Conservation (phyloP, 2,888 invertebrate genomes). For the Drosophila recens region DNA sequence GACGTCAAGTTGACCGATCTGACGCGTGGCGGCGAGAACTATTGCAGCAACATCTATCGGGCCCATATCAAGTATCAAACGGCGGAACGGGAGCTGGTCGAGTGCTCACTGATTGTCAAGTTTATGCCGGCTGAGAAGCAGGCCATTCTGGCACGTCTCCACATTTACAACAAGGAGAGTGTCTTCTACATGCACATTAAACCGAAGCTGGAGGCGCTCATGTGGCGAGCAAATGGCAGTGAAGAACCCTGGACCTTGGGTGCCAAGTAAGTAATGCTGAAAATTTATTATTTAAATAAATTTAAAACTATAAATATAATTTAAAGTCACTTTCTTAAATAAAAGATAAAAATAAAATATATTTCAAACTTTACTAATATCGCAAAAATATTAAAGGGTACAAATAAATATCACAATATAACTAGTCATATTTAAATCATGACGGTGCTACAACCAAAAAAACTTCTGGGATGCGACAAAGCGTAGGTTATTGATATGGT, state of each 20-base stretch:
- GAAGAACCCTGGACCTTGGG: constrained; percentile 79
- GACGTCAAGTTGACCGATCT: constrained; percentile 69
- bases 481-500: no score
- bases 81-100: constrained; percentile 37
- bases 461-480: no score
- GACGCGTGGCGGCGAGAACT: constrained; percentile 83
- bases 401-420: no score
- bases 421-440: no score
- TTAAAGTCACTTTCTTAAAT: no score
- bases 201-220: constrained; percentile 85
- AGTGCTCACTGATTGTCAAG: constrained; percentile 75
- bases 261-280: constrained; percentile 69
- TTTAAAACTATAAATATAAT: no score
- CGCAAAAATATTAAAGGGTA: no score
- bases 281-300: no score
- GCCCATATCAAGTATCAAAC: constrained; percentile 71
- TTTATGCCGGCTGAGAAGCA: constrained; percentile 84
- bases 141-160: constrained; percentile 83
- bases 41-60: constrained; percentile 83
- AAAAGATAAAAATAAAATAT: no score
- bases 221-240: constrained; percentile 79
- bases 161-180: constrained; percentile 85
- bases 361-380: no score
- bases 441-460: no score
- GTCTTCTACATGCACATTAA: constrained; percentile 85